Evolutionary conservation across 2,113 vertebrate genomes (phyloP).

Genomic region (Notechis scutatus): DNA sequence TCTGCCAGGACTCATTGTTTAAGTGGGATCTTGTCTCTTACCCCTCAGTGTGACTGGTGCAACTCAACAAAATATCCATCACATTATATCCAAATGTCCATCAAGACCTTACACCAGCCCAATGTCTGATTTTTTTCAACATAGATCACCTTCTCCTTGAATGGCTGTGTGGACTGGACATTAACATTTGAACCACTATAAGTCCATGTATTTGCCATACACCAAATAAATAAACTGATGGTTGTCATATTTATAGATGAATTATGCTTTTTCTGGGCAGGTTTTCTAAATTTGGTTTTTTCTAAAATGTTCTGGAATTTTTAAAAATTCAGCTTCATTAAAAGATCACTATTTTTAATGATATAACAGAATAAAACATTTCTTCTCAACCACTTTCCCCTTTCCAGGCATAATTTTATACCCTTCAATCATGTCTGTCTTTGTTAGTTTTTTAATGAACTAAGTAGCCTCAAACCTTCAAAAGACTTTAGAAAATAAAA

Average conservation of each 20-base stretch:
- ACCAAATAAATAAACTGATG: too few species aligned
- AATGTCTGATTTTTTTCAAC: too few species aligned
- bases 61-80: too few species aligned
- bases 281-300: not conserved
- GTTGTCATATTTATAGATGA: not conserved
- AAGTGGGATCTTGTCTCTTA: too few species aligned
- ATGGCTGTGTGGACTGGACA: too few species aligned
- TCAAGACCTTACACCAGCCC: too few species aligned
- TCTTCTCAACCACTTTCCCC: not conserved
- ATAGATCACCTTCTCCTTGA: too few species aligned
- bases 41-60: too few species aligned
- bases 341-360: not conserved
- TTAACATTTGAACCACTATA: too few species aligned
- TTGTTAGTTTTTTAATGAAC: not conserved
- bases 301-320: not conserved
- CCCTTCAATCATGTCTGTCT: not conserved
- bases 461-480: not conserved
- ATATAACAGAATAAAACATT: not conserved
- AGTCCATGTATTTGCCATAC: too few species aligned
- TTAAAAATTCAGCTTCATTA: not conserved
- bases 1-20: too few species aligned
- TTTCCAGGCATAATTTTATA: not conserved
- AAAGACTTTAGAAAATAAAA: not conserved
- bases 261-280: not conserved
- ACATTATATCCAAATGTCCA: too few species aligned